Evolutionary conservation across 2,113 vertebrate species (phyloP).

Genomic region (Hippocampus mohnikei): DNA sequence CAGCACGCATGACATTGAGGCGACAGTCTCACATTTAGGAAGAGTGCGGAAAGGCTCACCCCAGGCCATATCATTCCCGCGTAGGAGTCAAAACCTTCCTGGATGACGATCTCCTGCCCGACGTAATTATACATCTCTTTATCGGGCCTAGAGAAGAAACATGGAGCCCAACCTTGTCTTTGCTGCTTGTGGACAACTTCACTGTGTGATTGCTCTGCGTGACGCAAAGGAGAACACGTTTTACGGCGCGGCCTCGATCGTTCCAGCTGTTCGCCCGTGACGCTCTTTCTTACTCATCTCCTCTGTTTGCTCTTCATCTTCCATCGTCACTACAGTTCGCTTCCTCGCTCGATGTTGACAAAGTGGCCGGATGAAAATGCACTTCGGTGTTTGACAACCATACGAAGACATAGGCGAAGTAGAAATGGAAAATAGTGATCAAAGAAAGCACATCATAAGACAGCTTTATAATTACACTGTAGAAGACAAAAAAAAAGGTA

Average conservation of each 20-base stretch:
- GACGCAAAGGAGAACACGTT: constrained; percentile 1
- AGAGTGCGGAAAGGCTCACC: constrained; percentile 40
- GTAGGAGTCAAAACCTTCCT: constrained; percentile 56
- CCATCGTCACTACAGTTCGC: background rate
- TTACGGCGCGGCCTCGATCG: background rate
- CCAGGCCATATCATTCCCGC: constrained; percentile 66
- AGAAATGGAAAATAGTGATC: background rate
- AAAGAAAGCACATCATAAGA: background rate
- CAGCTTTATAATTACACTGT: background rate
- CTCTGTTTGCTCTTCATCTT: background rate
- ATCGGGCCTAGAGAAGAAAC: constrained; percentile 28
- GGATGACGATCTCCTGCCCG: constrained; percentile 58
- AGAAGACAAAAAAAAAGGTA: too few relatives aligned
- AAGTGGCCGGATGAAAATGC: constrained; percentile 36
- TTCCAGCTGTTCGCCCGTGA: background rate
- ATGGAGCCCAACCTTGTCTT: constrained; percentile 41
- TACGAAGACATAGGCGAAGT: background rate
- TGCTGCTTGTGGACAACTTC: constrained; percentile 12
- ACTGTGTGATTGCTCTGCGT: constrained; percentile 20
- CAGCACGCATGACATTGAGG: background rate
- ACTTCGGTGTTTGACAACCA: background rate
- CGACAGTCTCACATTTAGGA: background rate
- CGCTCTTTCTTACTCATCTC: background rate
- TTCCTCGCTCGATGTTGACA: constrained; percentile 6
- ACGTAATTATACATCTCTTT: constrained; percentile 56